phyloP scores from a whole-genome alignment of 1,140 invertebrate species.

The Aradophagus sp. region DNA sequence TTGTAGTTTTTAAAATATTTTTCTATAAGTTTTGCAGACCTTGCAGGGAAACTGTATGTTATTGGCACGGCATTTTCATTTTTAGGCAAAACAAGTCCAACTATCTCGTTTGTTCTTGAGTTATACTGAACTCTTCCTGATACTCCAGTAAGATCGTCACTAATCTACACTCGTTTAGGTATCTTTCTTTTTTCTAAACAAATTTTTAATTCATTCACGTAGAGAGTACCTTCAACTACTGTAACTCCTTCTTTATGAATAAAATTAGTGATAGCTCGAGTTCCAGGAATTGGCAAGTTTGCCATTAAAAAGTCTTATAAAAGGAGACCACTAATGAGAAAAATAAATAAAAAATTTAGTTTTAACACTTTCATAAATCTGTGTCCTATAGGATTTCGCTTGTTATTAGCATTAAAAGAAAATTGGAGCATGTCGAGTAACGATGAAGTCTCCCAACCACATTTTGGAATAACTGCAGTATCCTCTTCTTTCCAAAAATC shows the following conservation, averaged over 20 bases:
- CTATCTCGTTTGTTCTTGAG: slow-evolving; percentile 9
- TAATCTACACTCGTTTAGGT: slow-evolving; percentile 10
- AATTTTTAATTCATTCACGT: neutral
- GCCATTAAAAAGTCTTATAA: slow-evolving; percentile 8
- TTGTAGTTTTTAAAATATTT: too few relatives aligned
- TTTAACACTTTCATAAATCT: slow-evolving; percentile 4
- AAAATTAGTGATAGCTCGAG: neutral
- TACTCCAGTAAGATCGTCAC: slow-evolving; percentile 9
- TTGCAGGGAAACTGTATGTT: too few relatives aligned
- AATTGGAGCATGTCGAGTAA: slow-evolving; percentile 6
- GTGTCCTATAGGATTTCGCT: slow-evolving; percentile 1
- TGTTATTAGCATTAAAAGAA: slow-evolving; percentile 2
- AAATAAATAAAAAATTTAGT: slow-evolving; percentile 6
- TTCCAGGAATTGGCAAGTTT: slow-evolving; percentile 7
- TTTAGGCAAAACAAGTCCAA: neutral
- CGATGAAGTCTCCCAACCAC: slow-evolving; percentile 4
- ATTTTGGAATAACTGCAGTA: neutral
- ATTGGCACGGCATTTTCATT: too few relatives aligned
- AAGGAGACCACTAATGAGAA: slow-evolving; percentile 4
- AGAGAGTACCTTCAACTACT: slow-evolving; percentile 3
- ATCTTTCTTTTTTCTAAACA: neutral
- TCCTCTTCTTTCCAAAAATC: slow-evolving; percentile 4
- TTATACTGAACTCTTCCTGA: slow-evolving; percentile 8
- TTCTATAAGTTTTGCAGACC: too few relatives aligned
- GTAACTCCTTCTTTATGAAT: slow-evolving; percentile 1